A percentile compares a stretch with the other conserved stretches of the same genome.
Conservation (phyloP, 1,140 invertebrate genomes). For the Onthophagus taurus region DNA sequence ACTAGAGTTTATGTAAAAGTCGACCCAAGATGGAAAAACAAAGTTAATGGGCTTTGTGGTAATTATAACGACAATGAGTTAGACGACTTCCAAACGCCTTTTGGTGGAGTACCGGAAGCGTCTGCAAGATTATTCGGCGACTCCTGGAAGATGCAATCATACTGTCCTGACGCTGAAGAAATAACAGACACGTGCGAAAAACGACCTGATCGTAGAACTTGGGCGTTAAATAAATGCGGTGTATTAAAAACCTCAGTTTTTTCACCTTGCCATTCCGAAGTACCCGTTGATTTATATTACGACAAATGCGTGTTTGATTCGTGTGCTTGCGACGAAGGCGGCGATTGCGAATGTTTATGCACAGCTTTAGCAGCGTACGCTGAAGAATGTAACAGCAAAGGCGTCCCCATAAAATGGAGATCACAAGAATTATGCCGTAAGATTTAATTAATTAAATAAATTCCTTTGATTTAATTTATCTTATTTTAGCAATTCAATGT, state of each 20-base stretch:
- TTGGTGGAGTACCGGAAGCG: conserved; percentile 61
- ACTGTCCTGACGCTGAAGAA: conserved; percentile 51
- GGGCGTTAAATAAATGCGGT: conserved; percentile 66
- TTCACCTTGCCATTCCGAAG: conserved; percentile 66
- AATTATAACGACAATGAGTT: conserved; percentile 77
- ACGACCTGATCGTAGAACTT: conserved; percentile 64
- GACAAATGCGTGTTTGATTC: conserved; percentile 69
- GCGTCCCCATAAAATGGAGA: conserved; percentile 69
- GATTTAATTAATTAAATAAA: conserved; percentile 30
- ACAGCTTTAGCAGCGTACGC: conserved; percentile 80
- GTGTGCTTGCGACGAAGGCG: conserved; percentile 81
- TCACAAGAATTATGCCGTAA: conserved; percentile 73
- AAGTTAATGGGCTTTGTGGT: conserved; percentile 77
- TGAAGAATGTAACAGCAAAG: conserved; percentile 63
- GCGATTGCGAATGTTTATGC: conserved; percentile 83
- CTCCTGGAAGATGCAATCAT: conserved; percentile 74
- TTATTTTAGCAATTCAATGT: conserved; percentile 69
- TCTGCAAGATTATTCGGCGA: conserved; percentile 70
- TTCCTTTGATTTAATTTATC: not conserved
- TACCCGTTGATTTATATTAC: conserved; percentile 57
- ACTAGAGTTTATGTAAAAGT: conserved; percentile 72
- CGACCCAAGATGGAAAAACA: conserved; percentile 62
- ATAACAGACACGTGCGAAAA: conserved; percentile 53
- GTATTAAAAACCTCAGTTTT: conserved; percentile 65
- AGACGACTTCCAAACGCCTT: conserved; percentile 79